Conservation (phyloP, 2,797 vertebrate genomes). For the Anniella stebbinsi region DNA sequence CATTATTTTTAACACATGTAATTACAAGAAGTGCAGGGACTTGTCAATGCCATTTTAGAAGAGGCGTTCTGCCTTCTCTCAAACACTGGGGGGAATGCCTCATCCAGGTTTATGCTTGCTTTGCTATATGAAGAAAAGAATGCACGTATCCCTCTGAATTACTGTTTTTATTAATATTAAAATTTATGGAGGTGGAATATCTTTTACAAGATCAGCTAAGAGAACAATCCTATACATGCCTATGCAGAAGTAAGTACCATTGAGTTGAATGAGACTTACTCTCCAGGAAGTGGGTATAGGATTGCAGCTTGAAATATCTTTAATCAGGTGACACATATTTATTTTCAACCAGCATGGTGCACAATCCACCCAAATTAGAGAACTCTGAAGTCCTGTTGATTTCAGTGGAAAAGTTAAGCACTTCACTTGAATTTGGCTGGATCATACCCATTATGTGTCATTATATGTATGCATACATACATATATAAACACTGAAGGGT, state of each 20-base stretch:
- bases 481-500: neutral
- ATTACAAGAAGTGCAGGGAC: neutral
- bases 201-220: neutral
- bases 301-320: neutral
- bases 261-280: too few species aligned
- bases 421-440: neutral
- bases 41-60: neutral
- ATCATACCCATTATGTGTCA: neutral
- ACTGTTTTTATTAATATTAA: neutral
- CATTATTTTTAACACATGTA: neutral
- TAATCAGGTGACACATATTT: neutral
- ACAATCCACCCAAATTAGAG: neutral
- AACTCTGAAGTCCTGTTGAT: neutral
- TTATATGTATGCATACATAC: neutral
- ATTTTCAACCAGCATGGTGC: neutral
- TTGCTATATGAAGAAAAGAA: neutral
- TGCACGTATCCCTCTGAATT: neutral
- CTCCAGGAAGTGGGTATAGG: too few species aligned
- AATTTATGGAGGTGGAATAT: neutral
- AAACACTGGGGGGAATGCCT: neutral
- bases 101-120: neutral
- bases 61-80: neutral
- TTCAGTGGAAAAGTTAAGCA: neutral
- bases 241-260: too few species aligned
- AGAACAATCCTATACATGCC: too few species aligned